A percentile compares a stretch with the other conserved stretches of the same genome.
Evolutionary conservation across 1,140 invertebrate genomes (phyloP).

Genomic region (Physella acuta): DNA sequence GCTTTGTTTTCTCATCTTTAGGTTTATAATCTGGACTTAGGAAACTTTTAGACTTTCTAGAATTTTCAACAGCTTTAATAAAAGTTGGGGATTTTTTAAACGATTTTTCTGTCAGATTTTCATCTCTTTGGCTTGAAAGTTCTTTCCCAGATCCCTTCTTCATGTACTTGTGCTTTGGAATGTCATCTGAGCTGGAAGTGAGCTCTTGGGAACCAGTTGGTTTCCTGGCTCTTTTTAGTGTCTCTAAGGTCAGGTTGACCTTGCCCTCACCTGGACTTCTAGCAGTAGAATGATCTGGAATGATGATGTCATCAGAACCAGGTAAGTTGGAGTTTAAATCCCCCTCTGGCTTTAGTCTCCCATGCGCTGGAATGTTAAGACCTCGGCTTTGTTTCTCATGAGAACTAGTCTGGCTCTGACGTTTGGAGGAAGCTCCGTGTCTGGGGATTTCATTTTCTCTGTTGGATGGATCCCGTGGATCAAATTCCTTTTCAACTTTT

Average conservation of each 20-base stretch:
- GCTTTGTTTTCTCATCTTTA: neutral
- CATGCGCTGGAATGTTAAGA: neutral
- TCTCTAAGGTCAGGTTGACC: constrained; percentile 3
- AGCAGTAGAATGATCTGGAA: neutral
- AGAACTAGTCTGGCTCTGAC: no score
- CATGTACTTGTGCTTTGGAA: constrained; percentile 21
- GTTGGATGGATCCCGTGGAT: neutral
- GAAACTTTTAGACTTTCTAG: neutral
- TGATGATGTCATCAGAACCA: neutral
- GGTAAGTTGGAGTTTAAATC: neutral
- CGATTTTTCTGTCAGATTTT: no score
- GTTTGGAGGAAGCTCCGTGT: neutral
- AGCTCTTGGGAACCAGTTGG: constrained; percentile 5
- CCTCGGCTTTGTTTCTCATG: neutral
- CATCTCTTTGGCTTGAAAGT: neutral
- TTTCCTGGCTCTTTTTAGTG: neutral
- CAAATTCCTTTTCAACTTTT: neutral
- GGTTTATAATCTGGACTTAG: no score
- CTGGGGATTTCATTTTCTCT: neutral
- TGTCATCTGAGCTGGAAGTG: constrained; percentile 4
- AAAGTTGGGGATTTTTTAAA: neutral
- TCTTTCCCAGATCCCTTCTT: constrained; percentile 8
- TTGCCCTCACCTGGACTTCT: neutral
- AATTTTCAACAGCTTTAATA: neutral
- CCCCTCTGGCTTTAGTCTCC: neutral